Conservation (phyloP, 2,888 invertebrate species). For the Prostheceraeus crozeri region DNA sequence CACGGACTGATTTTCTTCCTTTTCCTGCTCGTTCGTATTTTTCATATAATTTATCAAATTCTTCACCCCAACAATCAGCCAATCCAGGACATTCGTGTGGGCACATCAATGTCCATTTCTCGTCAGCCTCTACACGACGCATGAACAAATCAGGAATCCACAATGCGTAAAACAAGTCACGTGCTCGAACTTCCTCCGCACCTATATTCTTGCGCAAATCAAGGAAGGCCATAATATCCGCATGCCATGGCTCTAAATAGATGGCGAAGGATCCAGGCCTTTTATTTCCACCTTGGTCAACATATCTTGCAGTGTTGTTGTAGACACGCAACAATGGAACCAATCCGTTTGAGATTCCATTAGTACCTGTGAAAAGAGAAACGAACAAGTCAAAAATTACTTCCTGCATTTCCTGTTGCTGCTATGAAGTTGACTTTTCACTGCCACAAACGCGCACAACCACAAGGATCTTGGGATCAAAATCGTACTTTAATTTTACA, state of each 20-base stretch:
- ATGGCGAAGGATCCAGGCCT: conserved; percentile 94
- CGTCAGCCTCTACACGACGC: conserved; percentile 72
- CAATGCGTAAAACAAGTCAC: conserved; percentile 88
- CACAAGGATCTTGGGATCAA: too few species aligned
- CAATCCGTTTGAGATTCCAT: conserved; percentile 85
- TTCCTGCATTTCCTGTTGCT: too few species aligned
- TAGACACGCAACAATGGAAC: conserved; percentile 87
- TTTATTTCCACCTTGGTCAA: conserved; percentile 95
- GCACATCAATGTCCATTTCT: conserved; percentile 90
- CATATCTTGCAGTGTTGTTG: conserved; percentile 89
- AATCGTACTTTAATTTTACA: too few species aligned
- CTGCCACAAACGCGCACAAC: too few species aligned
- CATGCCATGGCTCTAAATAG: conserved; percentile 97
- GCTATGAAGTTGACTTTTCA: too few species aligned
- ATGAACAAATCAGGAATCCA: conserved; percentile 99
- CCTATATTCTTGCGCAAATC: conserved; percentile 88
- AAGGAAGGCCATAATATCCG: conserved; percentile 87
- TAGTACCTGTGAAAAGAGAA: conserved; percentile 63
- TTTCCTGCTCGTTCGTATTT: conserved; percentile 67
- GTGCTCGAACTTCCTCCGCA: conserved; percentile 76
- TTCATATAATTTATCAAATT: conserved; percentile 79
- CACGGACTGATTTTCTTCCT: conserved; percentile 61
- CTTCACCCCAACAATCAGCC: conserved; percentile 82
- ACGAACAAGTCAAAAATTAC: too few species aligned
- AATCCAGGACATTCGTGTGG: conserved; percentile 84